phyloP scores from a whole-genome alignment of 2,113 vertebrate genomes.

The Heterochromis multidens region DNA sequence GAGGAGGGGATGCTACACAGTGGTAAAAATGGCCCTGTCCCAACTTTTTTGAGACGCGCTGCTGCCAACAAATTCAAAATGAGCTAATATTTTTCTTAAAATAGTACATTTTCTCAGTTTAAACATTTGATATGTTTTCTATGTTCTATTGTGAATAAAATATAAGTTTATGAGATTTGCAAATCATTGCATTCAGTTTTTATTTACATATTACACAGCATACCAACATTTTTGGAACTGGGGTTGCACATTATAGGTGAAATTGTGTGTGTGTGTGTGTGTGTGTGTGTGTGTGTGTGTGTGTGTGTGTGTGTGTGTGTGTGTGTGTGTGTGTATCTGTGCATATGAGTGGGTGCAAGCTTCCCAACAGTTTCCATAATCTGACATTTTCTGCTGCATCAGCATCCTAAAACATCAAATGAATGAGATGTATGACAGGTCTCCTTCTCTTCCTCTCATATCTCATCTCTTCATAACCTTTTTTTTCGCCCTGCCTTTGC shows the following conservation, averaged over 20 bases:
- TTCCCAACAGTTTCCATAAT: slow-evolving; percentile 27
- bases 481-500: neutral
- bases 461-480: neutral
- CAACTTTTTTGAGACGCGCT: neutral
- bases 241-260: neutral
- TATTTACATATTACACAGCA: neutral
- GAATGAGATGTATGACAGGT: neutral
- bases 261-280: neutral
- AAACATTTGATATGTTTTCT: neutral
- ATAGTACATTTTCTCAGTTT: neutral
- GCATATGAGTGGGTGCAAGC: neutral
- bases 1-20: rapidly evolving
- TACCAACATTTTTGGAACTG: neutral
- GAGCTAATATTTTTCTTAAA: neutral
- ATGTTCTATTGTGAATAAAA: neutral
- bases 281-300: neutral
- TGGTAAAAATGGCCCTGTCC: no score
- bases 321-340: neutral
- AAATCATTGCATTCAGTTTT: neutral
- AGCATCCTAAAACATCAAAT: slow-evolving; percentile 37
- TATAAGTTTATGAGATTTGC: neutral
- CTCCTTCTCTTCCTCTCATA: slow-evolving; percentile 22
- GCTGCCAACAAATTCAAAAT: neutral
- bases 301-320: neutral
- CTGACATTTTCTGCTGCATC: slow-evolving; percentile 27